Evolutionary conservation across 2,113 vertebrate species (phyloP).

Genomic region (Rattus rattus): DNA sequence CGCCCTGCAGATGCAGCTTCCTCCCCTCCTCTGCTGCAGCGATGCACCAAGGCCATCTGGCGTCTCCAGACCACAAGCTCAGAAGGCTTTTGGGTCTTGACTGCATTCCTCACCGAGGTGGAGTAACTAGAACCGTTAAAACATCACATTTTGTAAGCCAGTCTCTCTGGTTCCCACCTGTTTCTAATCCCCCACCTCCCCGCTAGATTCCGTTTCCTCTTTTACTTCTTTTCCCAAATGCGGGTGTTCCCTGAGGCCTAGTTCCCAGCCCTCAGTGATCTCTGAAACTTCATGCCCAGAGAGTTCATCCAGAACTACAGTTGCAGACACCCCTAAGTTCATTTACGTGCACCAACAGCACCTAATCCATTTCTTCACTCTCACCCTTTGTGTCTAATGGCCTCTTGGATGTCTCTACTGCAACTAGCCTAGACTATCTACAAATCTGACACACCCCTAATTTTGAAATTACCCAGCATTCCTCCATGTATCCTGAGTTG

Average conservation of each 20-base stretch:
- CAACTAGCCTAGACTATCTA: background rate
- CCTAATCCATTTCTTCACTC: background rate
- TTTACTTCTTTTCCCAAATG: background rate
- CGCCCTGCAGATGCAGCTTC: background rate
- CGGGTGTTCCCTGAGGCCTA: background rate
- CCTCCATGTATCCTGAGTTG: background rate
- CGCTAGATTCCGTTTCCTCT: constrained; percentile 18
- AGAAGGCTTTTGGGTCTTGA: background rate
- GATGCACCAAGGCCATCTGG: background rate
- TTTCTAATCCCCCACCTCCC: constrained; percentile 63
- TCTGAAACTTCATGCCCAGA: background rate
- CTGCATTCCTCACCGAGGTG: constrained; percentile 49
- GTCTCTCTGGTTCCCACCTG: background rate
- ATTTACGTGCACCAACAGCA: background rate
- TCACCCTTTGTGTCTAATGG: background rate
- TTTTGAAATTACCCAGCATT: background rate
- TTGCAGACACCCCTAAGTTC: background rate
- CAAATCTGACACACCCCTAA: background rate
- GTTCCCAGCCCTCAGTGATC: background rate
- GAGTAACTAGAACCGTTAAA: background rate
- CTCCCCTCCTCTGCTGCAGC: background rate
- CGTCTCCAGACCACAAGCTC: background rate
- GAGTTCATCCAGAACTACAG: background rate
- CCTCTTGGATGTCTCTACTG: background rate
- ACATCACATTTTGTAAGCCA: background rate